Conservation (phyloP, 2,797 vertebrate genomes). For the Muraenolepis orangiensis region DNA sequence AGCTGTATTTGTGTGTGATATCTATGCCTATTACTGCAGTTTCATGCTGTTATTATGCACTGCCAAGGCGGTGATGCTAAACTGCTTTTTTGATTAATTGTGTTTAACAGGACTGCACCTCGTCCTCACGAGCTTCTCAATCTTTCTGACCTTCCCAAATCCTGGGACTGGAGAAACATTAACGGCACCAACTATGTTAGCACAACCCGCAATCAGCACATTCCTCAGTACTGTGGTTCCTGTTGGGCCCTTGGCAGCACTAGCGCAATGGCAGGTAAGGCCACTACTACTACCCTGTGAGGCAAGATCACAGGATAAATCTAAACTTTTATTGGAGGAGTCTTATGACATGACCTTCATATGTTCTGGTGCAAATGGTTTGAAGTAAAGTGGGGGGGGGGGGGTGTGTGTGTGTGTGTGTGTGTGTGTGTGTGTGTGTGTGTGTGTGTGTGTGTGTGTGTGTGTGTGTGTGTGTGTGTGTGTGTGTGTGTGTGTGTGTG, state of each 20-base stretch:
- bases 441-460: neutral
- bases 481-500: neutral
- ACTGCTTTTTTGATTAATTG: neutral
- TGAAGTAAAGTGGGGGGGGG: no score
- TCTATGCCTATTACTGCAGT: neutral
- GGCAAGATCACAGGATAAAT: no score
- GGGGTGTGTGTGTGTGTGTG: neutral
- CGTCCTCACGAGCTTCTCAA: constrained; percentile 84
- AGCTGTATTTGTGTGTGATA: neutral
- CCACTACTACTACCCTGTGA: neutral
- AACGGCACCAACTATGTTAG: constrained; percentile 85
- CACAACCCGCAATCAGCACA: constrained; percentile 94
- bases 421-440: neutral
- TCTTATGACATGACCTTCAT: no score
- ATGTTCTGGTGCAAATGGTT: no score
- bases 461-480: neutral
- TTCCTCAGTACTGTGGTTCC: constrained; percentile 96
- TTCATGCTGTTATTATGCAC: neutral
- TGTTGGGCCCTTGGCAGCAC: constrained; percentile 98
- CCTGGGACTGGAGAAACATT: constrained; percentile 92
- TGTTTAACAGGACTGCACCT: constrained; percentile 69
- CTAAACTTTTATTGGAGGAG: no score
- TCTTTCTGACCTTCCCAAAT: constrained; percentile 69
- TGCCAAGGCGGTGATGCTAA: neutral
- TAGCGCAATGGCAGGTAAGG: constrained; percentile 87